A percentile compares a stretch with the other conserved stretches of the same genome.
phyloP scores from a whole-genome alignment of 2,797 vertebrate genomes.

The Calcarius lapponicus region DNA sequence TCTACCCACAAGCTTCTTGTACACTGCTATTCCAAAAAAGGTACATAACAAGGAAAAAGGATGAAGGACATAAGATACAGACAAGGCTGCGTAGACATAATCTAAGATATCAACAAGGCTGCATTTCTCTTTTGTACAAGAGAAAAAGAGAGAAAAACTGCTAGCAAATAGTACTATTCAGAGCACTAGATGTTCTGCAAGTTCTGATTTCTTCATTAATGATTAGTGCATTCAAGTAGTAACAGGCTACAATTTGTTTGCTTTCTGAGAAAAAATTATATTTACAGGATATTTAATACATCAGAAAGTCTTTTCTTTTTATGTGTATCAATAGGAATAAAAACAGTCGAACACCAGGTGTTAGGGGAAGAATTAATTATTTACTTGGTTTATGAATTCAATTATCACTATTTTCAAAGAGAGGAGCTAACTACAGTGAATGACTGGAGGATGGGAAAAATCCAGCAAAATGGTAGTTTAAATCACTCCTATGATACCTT shows the following conservation, averaged over 20 bases:
- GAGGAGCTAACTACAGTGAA: background rate
- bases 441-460: background rate
- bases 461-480: background rate
- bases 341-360: background rate
- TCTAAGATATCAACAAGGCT: background rate
- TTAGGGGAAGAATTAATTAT: background rate
- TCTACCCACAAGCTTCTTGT: background rate
- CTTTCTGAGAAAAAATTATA: background rate
- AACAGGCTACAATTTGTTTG: background rate
- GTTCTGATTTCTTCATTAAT: background rate
- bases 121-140: background rate
- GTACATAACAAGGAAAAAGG: background rate
- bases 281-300: background rate
- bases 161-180: background rate
- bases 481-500: background rate
- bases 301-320: background rate
- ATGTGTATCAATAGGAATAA: background rate
- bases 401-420: background rate
- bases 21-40: background rate
- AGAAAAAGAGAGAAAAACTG: background rate
- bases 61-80: background rate
- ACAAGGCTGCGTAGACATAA: background rate
- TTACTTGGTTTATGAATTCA: background rate
- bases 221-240: background rate
- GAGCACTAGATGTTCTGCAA: background rate